Evolutionary conservation across 2,113 vertebrate species (phyloP), one percentile per base, ranked within the genome.

Genomic region (Pterophyllum scalare): DNA sequence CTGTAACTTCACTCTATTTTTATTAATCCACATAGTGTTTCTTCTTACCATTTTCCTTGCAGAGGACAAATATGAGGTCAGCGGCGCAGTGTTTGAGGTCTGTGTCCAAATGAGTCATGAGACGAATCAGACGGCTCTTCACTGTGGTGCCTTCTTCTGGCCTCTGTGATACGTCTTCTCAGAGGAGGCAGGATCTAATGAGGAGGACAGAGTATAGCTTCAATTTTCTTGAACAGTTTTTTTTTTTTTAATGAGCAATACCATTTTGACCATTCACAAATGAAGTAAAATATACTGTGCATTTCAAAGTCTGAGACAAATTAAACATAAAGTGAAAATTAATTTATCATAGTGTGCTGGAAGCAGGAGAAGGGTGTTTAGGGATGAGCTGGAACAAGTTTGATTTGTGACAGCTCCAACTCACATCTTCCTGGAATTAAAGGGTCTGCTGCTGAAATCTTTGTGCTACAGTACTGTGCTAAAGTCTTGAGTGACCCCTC

Each of bases 21-120:
- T 46, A 54, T 54, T n/a, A 31, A 72, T 65, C 11, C 78, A 56
- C 10, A 33, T 15, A 4, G 5, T 24, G n/a, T 77, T 24, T 49
- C 46, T 54, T 72, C 19, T 57, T 79, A 97, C 96, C 96, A 5
- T 96, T 97, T 89, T 97, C 96, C 82, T 97, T 97, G 93, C 96
- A 97, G 82, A 97, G 96, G 75, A 97, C 96, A 83, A 97, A 97
- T 31, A 97, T 95, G 70, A 97, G 94, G 85, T 96, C 96, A 1
- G 96, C 96, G 0, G 96, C 96, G 7, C 96, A 96, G 78, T 96
- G 95, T 87, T 97, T 97, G 38, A 97, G 81, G 56, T 96, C 96
- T 1, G 96, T 96, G 86, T 97, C 96, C 82, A 96, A 87, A 65
- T 97, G 95, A 35, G 96, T 97, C 96, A 97, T 97, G 67, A 96